Evolutionary conservation across 2,797 vertebrate genomes (phyloP), one percentile per base, ranked within the genome.

Genomic region (Lepidocolaptes lacrymiger): DNA sequence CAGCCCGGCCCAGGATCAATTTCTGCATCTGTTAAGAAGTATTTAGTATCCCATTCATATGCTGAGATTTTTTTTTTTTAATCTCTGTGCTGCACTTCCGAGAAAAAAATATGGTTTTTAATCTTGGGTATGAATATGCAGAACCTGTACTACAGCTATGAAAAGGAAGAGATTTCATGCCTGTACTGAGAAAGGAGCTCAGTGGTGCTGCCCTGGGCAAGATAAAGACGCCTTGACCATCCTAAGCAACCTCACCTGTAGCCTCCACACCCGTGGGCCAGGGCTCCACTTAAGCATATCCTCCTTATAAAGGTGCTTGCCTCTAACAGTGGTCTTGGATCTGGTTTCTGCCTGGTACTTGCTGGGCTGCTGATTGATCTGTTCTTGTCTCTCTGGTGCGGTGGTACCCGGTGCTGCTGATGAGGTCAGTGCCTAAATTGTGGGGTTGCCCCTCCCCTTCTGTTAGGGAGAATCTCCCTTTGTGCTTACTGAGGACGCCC

Each of bases 281-380:
- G 8, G 10, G 9, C 6, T 66, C 37, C 18, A 27, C 30, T 78
- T 71, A 64, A 94, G 13, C 8, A 0, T 12, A 0, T 28, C 61
- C 9, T 37, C 6, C 1, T 44, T 3, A 1, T 8, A 18, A 61
- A 12, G 10, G 4, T 54, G 8, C 10, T 68, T 75, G 6, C 21
- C 6, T 41, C 6, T 9, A 21, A 12, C 8, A 49, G 10, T 21
- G 1, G 0, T 48, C 2, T 20, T 17, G 9, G 36, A 7, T 1
- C 5, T 36, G 4, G 6, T 4, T 2, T 51, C 9, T 69, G 6
- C 7, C 4, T 37, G 44, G 5, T 55, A 2, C 4, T 56, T 41
- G 12, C 7, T 48, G 24, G 43, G 52, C 21, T 74, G 21, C 7
- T 44, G 19, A 0, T 2, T 21, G 36, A 9, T 1, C 23, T 30